phyloP scores from a whole-genome alignment of 2,797 vertebrate genomes.

The Artibeus lituratus region DNA sequence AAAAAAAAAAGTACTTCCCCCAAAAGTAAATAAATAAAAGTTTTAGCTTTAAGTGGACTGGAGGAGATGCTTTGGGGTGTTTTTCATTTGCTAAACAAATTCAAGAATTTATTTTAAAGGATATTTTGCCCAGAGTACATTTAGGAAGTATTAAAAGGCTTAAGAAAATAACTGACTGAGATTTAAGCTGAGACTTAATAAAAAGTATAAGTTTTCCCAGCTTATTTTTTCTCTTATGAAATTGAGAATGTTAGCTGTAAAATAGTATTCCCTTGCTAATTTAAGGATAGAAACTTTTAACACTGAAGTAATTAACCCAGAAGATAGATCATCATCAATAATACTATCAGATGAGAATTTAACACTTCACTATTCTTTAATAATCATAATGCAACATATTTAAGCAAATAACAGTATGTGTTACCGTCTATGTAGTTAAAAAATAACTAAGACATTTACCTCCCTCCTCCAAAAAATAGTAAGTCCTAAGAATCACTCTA shows the following conservation, averaged over 20 bases:
- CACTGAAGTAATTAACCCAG: neutral
- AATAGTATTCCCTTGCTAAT: neutral
- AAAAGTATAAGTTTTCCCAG: neutral
- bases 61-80: neutral
- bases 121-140: neutral
- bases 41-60: neutral
- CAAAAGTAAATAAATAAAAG: neutral
- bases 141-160: neutral
- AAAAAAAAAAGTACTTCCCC: no score
- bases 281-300: neutral
- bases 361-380: constrained; percentile 8
- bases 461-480: neutral
- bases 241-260: neutral
- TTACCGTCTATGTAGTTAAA: neutral
- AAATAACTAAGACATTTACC: neutral
- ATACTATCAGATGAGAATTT: neutral
- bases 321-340: neutral
- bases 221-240: neutral
- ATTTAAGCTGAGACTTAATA: neutral
- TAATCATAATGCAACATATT: neutral
- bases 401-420: neutral
- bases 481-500: neutral
- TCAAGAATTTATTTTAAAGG: neutral
- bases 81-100: constrained; percentile 9
- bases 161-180: neutral